phyloP scores from a whole-genome alignment of 37 sponge, comb jelly and placozoan genomes.

The Oscarella lobularis region DNA sequence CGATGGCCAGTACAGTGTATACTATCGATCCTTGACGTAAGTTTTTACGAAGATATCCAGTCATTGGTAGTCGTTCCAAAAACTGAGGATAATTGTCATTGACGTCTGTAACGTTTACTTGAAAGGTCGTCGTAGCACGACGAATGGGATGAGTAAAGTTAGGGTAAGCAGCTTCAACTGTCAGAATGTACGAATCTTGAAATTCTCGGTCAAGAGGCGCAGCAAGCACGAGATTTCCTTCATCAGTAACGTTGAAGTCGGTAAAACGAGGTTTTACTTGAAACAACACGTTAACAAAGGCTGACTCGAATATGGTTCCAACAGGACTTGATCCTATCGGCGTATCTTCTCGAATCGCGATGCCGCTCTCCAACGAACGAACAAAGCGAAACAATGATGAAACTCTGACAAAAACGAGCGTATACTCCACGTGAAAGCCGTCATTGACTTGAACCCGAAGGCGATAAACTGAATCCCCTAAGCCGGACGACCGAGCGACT shows the following conservation, averaged over 20 bases:
- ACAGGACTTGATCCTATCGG: not conserved
- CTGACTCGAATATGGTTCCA: not conserved
- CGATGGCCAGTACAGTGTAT: not conserved
- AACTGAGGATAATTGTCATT: not conserved
- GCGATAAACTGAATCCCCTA: not conserved
- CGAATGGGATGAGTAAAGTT: not conserved
- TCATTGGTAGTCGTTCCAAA: not conserved
- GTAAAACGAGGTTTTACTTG: not conserved
- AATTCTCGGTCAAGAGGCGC: not conserved
- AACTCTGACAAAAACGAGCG: not conserved
- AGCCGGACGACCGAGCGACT: not conserved
- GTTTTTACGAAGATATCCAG: not conserved
- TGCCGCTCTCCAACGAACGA: not conserved
- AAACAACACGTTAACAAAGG: not conserved
- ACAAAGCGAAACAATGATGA: not conserved
- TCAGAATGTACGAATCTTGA: not conserved
- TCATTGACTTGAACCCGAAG: not conserved
- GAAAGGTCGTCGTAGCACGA: not conserved
- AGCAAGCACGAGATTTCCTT: not conserved
- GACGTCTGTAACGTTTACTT: not conserved
- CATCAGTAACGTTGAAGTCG: not conserved
- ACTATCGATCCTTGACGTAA: not conserved
- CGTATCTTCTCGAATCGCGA: not conserved
- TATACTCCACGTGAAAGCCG: not conserved
- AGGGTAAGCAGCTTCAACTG: not conserved